phyloP scores from a whole-genome alignment of 2,797 vertebrate species.

The Parambassis ranga region DNA sequence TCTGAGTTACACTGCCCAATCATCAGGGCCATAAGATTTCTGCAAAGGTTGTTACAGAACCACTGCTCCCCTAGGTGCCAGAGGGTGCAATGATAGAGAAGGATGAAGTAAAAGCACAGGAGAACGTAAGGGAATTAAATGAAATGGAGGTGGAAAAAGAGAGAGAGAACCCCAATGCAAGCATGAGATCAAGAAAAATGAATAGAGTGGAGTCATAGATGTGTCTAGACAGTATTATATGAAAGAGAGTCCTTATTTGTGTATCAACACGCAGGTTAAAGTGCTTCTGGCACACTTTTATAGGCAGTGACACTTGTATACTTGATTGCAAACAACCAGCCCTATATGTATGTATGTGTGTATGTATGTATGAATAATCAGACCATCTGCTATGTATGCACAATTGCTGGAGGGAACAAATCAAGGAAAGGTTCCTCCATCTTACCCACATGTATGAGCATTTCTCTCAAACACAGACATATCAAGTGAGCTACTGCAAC shows the following conservation, averaged over 20 bases:
- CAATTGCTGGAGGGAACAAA: background rate
- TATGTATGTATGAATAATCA: background rate
- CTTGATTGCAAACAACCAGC: slow-evolving; percentile 1
- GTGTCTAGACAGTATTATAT: slow-evolving; percentile 30
- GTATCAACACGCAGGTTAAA: background rate
- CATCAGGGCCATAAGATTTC: slow-evolving; percentile 35
- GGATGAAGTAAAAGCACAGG: slow-evolving; percentile 8
- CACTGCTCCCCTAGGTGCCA: slow-evolving; percentile 41
- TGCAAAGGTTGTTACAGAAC: slow-evolving; percentile 55
- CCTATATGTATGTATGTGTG: too few species aligned
- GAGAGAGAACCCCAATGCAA: slow-evolving; percentile 20
- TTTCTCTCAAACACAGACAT: background rate
- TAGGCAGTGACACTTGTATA: background rate
- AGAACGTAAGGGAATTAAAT: slow-evolving; percentile 6
- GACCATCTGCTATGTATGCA: background rate
- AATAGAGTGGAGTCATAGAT: slow-evolving; percentile 15
- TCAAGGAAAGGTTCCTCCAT: background rate
- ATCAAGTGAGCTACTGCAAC: slow-evolving; percentile 1
- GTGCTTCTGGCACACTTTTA: background rate
- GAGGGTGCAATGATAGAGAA: slow-evolving; percentile 15
- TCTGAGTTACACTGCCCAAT: slow-evolving; percentile 19
- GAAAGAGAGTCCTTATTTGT: slow-evolving; percentile 13
- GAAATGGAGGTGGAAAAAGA: slow-evolving; percentile 1
- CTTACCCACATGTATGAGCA: background rate
- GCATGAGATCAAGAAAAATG: background rate